Base-by-base conservation (phyloP, 2,888 invertebrate species). In the Copidosoma aretas region DNA sequence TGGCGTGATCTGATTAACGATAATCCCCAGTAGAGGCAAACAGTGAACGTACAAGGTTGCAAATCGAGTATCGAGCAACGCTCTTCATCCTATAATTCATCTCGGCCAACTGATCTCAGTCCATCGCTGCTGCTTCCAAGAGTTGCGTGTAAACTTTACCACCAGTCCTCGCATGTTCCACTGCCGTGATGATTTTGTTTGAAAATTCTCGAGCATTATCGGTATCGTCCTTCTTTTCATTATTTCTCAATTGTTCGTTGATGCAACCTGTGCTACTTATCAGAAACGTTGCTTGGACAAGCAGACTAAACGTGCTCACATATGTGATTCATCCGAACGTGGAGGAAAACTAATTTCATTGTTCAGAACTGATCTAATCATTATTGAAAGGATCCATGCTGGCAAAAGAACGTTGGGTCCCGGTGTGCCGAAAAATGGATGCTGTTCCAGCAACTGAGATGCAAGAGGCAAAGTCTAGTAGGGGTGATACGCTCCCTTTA, bases 371-470 rank as follows among this genome's bases (percentile, higher is more conserved):
- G 24, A 24, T 59, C 10, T 19, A 17, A 22, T 19, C 22, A 32
- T n/a, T n/a, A 39, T 41, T 41, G 32, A 72, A 84, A 85, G 85
- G 85, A 85, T 93, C 94, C 93, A 97, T 57, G 94, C 90, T 1
- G 96, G 94, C 83, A 98, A 97, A 77, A 98, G 97, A 3, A 98
- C 94, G 81, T 97, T 95, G 0, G 94, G 94, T 82, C 98, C 98
- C 0, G 97, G 93, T 77, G 93, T 94, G 81, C 98, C 97, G 82
- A 98, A 97, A 85, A 96, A 97, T n/a, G n/a, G n/a, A n/a, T n/a
- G n/a, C n/a, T n/a, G n/a, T n/a, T n/a, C n/a, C n/a, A n/a, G n/a
- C n/a, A n/a, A n/a, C n/a, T n/a, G n/a, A n/a, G n/a, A n/a, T n/a
- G n/a, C n/a, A n/a, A n/a, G n/a, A n/a, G n/a, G 94, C 76, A 97